Evolutionary conservation across 1,140 invertebrate species (phyloP).

Genomic region (Drosophila pseudoobscura): DNA sequence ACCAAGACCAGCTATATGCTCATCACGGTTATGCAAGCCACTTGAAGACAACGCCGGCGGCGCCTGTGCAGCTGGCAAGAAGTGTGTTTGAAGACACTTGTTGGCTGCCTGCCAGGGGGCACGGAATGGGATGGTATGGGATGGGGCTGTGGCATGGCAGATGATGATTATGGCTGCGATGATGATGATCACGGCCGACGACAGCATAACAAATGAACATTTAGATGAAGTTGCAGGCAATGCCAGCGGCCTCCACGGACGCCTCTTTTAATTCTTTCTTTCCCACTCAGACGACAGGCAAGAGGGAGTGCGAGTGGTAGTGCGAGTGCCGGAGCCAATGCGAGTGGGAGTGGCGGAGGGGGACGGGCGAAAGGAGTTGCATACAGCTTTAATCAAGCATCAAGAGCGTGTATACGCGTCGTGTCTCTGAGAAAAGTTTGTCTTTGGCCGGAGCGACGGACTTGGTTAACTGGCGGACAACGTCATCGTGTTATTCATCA

Average conservation of each 20-base stretch:
- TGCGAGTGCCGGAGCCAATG: conserved; percentile 33
- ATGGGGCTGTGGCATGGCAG: conserved; percentile 6
- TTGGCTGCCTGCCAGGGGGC: conserved; percentile 64
- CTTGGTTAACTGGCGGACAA: conserved; percentile 44
- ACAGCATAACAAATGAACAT: conserved; percentile 81
- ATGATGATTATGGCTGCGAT: conserved; percentile 30
- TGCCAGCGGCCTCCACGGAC: conserved; percentile 34
- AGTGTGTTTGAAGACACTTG: conserved; percentile 77
- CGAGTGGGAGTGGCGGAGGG: conserved; percentile 13
- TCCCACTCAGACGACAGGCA: conserved; percentile 17
- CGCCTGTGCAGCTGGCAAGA: conserved; percentile 60
- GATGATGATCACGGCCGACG: conserved; percentile 59
- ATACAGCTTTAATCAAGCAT: conserved; percentile 71
- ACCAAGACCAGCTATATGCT: background rate
- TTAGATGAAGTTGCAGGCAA: conserved; percentile 71
- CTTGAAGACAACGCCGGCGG: conserved; percentile 63
- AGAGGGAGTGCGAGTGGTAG: conserved; percentile 2
- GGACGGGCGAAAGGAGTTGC: conserved; percentile 14
- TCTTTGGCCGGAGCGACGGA: conserved; percentile 27
- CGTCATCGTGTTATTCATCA: conserved; percentile 49
- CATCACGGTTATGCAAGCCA: conserved; percentile 38
- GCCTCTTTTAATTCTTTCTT: conserved; percentile 9
- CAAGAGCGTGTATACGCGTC: conserved; percentile 38
- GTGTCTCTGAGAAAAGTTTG: conserved; percentile 38
- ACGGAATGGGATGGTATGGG: conserved; percentile 20